Evolutionary conservation across 92 coral and sea anemone species (phyloP).

Genomic region (Epizoanthus ramosus): DNA sequence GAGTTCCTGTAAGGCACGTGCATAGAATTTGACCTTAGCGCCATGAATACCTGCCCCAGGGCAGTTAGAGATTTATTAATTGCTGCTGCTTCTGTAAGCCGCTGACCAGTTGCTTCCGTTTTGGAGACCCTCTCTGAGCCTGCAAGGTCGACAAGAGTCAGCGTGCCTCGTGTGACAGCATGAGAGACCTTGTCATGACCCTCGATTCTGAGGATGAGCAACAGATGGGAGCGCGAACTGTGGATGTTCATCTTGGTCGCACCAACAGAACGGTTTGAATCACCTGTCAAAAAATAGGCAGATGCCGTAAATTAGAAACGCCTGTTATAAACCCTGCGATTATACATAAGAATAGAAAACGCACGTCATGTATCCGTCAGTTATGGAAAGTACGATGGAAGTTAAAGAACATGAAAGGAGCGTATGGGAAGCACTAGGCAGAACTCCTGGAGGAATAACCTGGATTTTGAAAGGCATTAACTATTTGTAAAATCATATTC

Average conservation of each 20-base stretch:
- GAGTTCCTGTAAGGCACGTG: slow-evolving; percentile 92
- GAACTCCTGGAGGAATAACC: not conserved
- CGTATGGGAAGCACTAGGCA: no score
- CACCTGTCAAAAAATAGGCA: slow-evolving; percentile 53
- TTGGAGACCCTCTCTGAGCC: slow-evolving; percentile 92
- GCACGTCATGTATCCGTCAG: no score
- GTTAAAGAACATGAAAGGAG: no score
- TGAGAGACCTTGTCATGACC: slow-evolving; percentile 81
- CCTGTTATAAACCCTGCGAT: no score
- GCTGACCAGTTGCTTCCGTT: slow-evolving; percentile 90
- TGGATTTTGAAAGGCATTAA: not conserved
- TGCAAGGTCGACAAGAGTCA: slow-evolving; percentile 88
- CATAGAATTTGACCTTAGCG: slow-evolving; percentile 84
- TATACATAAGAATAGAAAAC: no score
- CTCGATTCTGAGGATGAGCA: slow-evolving; percentile 66
- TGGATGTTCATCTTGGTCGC: slow-evolving; percentile 89
- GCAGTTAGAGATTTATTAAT: slow-evolving; percentile 90
- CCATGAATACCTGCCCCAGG: slow-evolving; percentile 86
- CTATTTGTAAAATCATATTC: no score
- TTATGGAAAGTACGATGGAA: no score
- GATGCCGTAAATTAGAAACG: not conserved
- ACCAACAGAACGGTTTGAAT: slow-evolving; percentile 85
- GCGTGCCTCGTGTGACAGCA: slow-evolving; percentile 79
- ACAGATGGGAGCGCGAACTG: slow-evolving; percentile 91
- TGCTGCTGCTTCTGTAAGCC: slow-evolving; percentile 92